These are phyloP conservation scores for Stegodyphus mimosarum DNA, from an alignment of 1,140 invertebrate genomes.

Conservation along the genomic window DNA sequence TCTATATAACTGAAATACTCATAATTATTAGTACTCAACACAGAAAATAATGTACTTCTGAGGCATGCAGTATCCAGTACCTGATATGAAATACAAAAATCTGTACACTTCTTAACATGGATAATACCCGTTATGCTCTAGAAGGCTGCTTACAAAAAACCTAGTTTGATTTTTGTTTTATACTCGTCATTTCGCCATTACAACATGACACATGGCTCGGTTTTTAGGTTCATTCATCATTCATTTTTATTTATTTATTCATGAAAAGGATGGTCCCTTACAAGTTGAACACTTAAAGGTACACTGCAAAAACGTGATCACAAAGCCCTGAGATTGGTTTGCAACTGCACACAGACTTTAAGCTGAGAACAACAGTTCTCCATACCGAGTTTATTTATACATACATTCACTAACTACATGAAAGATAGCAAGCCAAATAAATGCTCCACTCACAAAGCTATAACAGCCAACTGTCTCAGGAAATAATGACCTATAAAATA, in stretches of 20 bases:
- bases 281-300: conserved; percentile 62
- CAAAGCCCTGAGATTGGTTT: conserved; percentile 61
- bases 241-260: conserved; percentile 42
- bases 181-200: conserved; percentile 32
- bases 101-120: conserved; percentile 59
- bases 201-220: conserved; percentile 59
- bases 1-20: conserved; percentile 61
- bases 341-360: conserved; percentile 49
- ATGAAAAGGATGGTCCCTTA: conserved; percentile 61
- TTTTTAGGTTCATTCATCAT: conserved; percentile 51
- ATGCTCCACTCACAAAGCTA: no score
- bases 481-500: no score
- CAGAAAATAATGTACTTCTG: conserved; percentile 62
- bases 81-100: conserved; percentile 62
- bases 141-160: conserved; percentile 61
- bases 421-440: no score
- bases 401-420: no score
- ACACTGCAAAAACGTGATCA: conserved; percentile 60
- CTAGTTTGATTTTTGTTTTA: conserved; percentile 60
- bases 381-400: neutral
- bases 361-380: conserved; percentile 34
- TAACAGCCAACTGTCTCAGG: no score
- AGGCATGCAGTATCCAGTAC: conserved; percentile 60
- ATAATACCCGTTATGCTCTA: conserved; percentile 61
- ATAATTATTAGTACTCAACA: conserved; percentile 60